Evolutionary conservation across 1,140 invertebrate genomes (phyloP).

Genomic region (Phymastichus coffea): DNA sequence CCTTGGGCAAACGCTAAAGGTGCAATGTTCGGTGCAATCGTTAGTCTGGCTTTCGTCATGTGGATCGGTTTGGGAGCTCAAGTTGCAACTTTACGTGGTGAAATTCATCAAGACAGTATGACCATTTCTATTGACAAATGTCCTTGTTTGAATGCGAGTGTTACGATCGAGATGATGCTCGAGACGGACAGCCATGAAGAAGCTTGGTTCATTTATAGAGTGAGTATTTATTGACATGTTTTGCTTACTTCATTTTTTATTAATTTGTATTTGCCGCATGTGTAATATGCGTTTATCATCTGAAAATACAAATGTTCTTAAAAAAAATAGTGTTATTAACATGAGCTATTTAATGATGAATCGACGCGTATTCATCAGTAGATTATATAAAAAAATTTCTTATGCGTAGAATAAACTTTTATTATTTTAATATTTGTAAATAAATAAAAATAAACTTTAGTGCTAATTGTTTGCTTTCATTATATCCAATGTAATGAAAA

Average conservation of each 20-base stretch:
- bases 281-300: neutral
- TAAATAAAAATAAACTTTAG: too few species aligned
- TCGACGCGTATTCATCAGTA: neutral
- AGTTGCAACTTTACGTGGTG: slow-evolving; percentile 58
- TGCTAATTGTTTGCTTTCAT: too few species aligned
- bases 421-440: neutral
- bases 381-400: neutral
- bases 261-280: neutral
- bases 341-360: too few species aligned
- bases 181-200: slow-evolving; percentile 14
- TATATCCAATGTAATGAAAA: too few species aligned
- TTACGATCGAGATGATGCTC: neutral
- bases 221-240: slow-evolving; percentile 23
- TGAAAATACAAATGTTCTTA: too few species aligned
- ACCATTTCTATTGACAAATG: slow-evolving; percentile 53
- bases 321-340: too few species aligned
- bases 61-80: slow-evolving; percentile 77
- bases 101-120: slow-evolving; percentile 52
- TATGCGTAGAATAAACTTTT: neutral
- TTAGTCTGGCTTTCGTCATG: slow-evolving; percentile 63
- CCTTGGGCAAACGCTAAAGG: slow-evolving; percentile 80
- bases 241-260: slow-evolving; percentile 14
- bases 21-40: slow-evolving; percentile 66
- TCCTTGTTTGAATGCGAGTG: slow-evolving; percentile 49
- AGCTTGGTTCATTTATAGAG: slow-evolving; percentile 41